These are phyloP conservation scores for Galagoides demidoff DNA, from an alignment of 2,797 vertebrate genomes.

Conservation along the genomic window DNA sequence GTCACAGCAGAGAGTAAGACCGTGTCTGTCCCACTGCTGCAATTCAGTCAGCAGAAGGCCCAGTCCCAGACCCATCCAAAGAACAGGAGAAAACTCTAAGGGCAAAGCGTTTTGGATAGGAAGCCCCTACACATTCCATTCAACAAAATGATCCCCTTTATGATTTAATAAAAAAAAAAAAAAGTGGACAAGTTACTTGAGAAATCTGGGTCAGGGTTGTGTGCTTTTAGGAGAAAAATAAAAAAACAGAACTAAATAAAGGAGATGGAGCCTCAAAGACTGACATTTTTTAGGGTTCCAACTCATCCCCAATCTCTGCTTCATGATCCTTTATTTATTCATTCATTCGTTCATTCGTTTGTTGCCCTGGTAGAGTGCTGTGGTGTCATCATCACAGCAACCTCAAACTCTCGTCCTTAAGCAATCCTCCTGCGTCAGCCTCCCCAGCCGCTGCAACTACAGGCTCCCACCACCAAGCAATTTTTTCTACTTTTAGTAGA, in stretches of 20 bases:
- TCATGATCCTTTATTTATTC: neutral
- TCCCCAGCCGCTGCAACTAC: too few species aligned
- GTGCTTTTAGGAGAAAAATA: neutral
- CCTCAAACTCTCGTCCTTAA: too few species aligned
- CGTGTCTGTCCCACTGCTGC: neutral
- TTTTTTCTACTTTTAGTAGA: too few species aligned
- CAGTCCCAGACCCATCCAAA: neutral
- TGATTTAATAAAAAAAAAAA: neutral
- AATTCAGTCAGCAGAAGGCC: neutral
- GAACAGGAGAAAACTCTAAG: neutral
- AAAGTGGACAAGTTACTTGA: slow-evolving; percentile 12
- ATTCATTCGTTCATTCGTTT: too few species aligned
- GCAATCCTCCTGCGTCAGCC: too few species aligned
- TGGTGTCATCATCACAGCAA: too few species aligned
- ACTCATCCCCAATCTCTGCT: neutral
- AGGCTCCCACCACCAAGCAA: too few species aligned
- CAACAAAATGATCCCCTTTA: neutral
- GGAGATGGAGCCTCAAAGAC: neutral
- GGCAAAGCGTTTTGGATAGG: neutral
- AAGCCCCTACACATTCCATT: neutral
- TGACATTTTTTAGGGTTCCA: neutral
- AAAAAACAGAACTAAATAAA: neutral
- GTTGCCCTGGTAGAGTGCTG: too few species aligned
- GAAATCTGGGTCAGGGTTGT: slow-evolving; percentile 32
- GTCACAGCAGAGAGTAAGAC: neutral